A percentile compares a stretch with the other conserved stretches of the same genome.
These are phyloP conservation scores for Tiphia femorata DNA, from an alignment of 2,888 invertebrate species.

Conservation along the genomic window DNA sequence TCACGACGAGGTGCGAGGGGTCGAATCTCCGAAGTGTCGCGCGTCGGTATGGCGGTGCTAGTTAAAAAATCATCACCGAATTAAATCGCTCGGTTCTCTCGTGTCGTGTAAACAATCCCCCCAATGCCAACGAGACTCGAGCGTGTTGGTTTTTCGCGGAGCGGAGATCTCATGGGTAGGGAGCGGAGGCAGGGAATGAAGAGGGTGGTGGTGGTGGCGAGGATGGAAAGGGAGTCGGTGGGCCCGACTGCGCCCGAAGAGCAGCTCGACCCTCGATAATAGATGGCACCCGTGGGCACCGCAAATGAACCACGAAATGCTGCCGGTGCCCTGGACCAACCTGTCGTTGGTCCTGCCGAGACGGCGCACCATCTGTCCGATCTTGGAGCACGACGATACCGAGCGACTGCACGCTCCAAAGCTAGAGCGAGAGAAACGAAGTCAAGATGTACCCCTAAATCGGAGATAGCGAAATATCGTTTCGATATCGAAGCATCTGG, in stretches of 20 bases:
- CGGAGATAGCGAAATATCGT: too few species aligned
- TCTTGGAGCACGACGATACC: background rate
- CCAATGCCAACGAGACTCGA: constrained; percentile 4
- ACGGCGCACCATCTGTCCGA: constrained; percentile 60
- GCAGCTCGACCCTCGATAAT: constrained; percentile 60
- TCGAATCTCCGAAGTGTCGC: background rate
- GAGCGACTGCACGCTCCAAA: too few species aligned
- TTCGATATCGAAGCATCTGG: too few species aligned
- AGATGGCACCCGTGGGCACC: constrained; percentile 69
- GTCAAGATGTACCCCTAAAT: too few species aligned
- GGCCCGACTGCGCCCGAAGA: constrained; percentile 10
- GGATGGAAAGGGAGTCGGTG: constrained; percentile 2
- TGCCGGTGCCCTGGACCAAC: constrained; percentile 66
- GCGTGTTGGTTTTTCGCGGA: constrained; percentile 33
- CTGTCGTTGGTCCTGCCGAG: constrained; percentile 62
- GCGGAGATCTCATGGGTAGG: constrained; percentile 10
- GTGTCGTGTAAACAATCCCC: constrained; percentile 65
- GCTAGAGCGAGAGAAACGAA: too few species aligned
- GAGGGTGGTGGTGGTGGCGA: constrained; percentile 24
- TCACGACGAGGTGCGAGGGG: background rate
- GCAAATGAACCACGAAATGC: constrained; percentile 70
- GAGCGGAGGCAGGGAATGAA: constrained; percentile 4
- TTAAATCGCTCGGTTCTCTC: constrained; percentile 62
- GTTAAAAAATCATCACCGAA: constrained; percentile 69
- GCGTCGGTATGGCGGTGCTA: constrained; percentile 38